phyloP scores from a whole-genome alignment of 1,140 invertebrate genomes.

The Monomorium pharaonis region DNA sequence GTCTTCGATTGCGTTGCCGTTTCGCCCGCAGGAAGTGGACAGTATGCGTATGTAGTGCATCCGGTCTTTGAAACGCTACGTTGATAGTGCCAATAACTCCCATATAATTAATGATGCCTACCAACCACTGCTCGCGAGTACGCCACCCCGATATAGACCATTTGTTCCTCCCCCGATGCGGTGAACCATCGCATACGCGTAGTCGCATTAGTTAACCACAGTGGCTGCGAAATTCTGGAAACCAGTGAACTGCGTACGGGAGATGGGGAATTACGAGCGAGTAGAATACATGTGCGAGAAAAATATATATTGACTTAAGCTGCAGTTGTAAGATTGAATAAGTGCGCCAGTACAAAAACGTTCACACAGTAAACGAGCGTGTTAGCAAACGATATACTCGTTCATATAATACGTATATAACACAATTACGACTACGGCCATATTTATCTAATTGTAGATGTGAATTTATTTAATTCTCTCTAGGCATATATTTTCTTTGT shows the following conservation, averaged over 20 bases:
- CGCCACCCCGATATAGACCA: constrained; percentile 47
- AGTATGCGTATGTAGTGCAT: constrained; percentile 50
- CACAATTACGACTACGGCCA: background rate
- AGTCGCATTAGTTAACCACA: constrained; percentile 58
- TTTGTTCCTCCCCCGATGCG: constrained; percentile 53
- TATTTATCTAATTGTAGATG: background rate
- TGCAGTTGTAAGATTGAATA: background rate
- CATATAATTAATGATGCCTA: constrained; percentile 58
- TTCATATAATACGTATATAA: background rate
- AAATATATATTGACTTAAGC: background rate
- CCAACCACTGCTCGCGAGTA: constrained; percentile 25
- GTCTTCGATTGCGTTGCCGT: constrained; percentile 26
- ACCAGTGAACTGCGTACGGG: background rate
- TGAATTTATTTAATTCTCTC: background rate
- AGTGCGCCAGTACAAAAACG: background rate
- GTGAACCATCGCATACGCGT: constrained; percentile 55
- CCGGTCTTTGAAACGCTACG: constrained; percentile 51
- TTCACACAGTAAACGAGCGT: background rate
- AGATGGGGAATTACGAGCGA: constrained; percentile 3
- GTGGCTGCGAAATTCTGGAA: constrained; percentile 47
- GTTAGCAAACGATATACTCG: background rate
- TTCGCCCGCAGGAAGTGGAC: constrained; percentile 42
- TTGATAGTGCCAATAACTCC: constrained; percentile 60
- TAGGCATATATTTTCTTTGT: background rate
- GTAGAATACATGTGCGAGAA: background rate